Evolutionary conservation across 2,113 vertebrate species (phyloP), one percentile per base, ranked within the genome.

Genomic region (Oncorhynchus clarkii): DNA sequence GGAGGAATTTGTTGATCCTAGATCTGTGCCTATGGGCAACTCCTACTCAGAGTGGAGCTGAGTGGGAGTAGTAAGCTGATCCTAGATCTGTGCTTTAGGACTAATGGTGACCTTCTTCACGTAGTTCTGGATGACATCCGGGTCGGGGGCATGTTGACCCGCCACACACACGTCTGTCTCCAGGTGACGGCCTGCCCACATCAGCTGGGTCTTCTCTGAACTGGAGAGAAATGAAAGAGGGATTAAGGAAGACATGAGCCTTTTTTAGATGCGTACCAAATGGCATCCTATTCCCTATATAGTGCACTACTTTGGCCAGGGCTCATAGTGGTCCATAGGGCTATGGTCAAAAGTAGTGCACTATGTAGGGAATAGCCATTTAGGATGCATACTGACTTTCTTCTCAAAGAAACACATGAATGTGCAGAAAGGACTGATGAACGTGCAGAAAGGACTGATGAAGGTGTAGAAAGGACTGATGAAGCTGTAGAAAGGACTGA

Each of bases 121-220:
- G 71, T 97, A 96, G 85, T 94, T 96, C 70, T 96, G 94, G 80
- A 97, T 91, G 62, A 94, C 87, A 62, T 96, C 96, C 70, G 95
- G 93, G 87, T 96, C 94, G 20, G 92, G 90, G 67, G 90, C 89
- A 66, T 94, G 94, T 67, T 94, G 93, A 71, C 94, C 91, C 48
- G 91, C 93, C 80, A 95, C 94, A 60, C 92, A 97, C 79, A 94
- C 92, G 71, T 98, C 96, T 22, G 97, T 90, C 86, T 96, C 95
- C 92, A 99, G 89, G 34, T 88, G 88, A 27, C 80, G 88, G 57
- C 86, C 68, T 1, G 80, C 78, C 85, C 89, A 90, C 78, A 80
- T 88, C 82, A 89, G 77, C 20, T 89, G 85, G 74, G 73, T 88
- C 80, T 91, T 91, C 77, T 93, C 92, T 14, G 85, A 87, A 77